Base-by-base conservation (phyloP, 2,888 invertebrate genomes). In the Macrophya alboannulata region DNA sequence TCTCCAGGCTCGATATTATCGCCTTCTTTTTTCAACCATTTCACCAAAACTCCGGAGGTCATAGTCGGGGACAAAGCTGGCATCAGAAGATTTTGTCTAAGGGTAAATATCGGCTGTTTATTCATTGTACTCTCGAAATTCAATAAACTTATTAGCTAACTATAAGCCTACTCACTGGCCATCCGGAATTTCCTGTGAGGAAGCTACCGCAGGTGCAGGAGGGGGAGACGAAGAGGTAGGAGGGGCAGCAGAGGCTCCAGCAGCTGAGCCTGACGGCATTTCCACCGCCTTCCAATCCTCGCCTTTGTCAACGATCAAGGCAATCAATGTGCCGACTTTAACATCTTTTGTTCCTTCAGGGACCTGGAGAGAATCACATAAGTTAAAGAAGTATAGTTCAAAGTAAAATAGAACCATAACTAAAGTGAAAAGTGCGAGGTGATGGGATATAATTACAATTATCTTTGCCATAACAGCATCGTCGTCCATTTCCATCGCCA, bases 11-110 rank as follows among this genome's bases (percentile, higher is more conserved):
- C 88, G 85, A 95, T 92, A 68, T 90, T 88, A 62, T 95, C 95
- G 83, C 96, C 96, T 93, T 95, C 95, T 86, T 95, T 94, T 89
- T 95, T 95, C 51, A 94, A 85, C 95, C 95, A 95, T 86, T 94
- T 94, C 0, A 95, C 94, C 84, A 95, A 95, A 0, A 95, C 95
- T 77, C 96, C 96, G 86, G 95, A 94, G 15, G 94, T 93, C 96
- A 96, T 96, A 5, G 96, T 96, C 4, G 96, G 96, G 1, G 96
- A 96, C 31, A 96, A 90, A 0, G 96, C 94, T 43, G 96, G 96
- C 96, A 96, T 95, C 43, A 92, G 90, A 77, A 95, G 86, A 85
- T 93, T 93, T 72, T 90, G 90, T 85, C 94, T 93, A n/a, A 43
- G 86, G 87, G 48, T 12, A 62, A 48, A 71, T 40, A 40, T 40